A percentile compares a stretch with the other conserved stretches of the same genome.
phyloP scores from a whole-genome alignment of 1,140 invertebrate genomes.

The Melipona quadrifasciata region DNA sequence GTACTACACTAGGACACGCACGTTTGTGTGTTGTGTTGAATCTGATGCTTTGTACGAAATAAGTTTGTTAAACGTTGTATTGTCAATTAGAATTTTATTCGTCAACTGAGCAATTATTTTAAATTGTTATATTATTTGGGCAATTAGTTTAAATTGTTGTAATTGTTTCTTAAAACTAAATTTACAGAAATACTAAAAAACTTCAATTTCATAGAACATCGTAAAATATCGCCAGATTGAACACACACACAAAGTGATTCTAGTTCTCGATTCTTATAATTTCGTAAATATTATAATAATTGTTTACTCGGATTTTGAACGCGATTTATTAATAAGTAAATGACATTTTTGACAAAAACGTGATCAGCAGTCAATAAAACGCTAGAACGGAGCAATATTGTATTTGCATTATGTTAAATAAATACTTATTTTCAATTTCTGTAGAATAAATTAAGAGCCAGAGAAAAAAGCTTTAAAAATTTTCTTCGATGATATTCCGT shows the following conservation, averaged over 20 bases:
- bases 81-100: not conserved
- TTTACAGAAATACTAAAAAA: not conserved
- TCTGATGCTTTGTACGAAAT: conserved; percentile 47
- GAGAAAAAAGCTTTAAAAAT: not conserved
- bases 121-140: too few relatives aligned
- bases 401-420: not conserved
- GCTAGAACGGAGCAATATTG: not conserved
- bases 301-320: not conserved
- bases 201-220: not conserved
- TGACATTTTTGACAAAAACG: not conserved
- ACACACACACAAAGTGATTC: conserved; percentile 40
- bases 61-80: not conserved
- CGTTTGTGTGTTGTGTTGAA: conserved; percentile 53
- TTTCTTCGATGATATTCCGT: conserved; percentile 20
- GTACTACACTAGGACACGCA: conserved; percentile 68
- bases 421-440: not conserved
- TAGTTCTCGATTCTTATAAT: conserved; percentile 8
- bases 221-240: conserved; percentile 47
- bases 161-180: not conserved
- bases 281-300: conserved; percentile 6
- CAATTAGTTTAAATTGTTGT: not conserved
- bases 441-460: not conserved
- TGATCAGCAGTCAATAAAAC: conserved; percentile 11
- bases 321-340: not conserved
- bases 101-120: not conserved